Evolutionary conservation across 1,140 invertebrate species (phyloP).

Genomic region (Neodiprion pinetum): DNA sequence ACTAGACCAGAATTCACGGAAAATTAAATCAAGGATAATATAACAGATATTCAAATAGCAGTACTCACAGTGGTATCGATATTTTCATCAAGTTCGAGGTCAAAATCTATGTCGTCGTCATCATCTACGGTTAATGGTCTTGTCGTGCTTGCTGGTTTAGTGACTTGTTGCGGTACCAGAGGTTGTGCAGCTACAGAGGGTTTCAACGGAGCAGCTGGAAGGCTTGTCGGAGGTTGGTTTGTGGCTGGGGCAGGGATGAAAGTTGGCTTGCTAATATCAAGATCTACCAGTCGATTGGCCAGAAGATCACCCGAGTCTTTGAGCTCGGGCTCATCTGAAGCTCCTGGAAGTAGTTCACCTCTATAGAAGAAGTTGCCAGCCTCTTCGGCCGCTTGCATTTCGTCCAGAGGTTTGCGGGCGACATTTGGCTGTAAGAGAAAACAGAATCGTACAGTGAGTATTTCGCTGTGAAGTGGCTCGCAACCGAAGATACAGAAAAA

Average conservation of each 20-base stretch:
- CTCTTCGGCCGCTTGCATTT: constrained; percentile 70
- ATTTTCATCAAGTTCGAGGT: constrained; percentile 71
- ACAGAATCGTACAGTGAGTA: constrained; percentile 25
- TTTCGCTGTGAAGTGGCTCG: not conserved
- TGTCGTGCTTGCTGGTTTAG: constrained; percentile 37
- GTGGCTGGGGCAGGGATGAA: constrained; percentile 22
- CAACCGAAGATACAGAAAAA: not conserved
- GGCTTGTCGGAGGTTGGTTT: constrained; percentile 17
- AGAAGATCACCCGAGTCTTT: constrained; percentile 22
- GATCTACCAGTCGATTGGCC: constrained; percentile 39
- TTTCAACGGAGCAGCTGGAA: constrained; percentile 23
- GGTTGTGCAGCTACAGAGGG: constrained; percentile 25
- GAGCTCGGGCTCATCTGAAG: constrained; percentile 19
- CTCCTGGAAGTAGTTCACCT: constrained; percentile 20
- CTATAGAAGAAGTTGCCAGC: constrained; percentile 58
- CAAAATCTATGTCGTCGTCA: constrained; percentile 68
- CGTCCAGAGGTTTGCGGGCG: constrained; percentile 76
- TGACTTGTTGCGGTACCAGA: constrained; percentile 26
- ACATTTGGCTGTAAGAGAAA: constrained; percentile 67
- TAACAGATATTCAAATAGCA: constrained; percentile 1
- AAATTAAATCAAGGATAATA: not conserved
- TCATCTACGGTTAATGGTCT: constrained; percentile 52
- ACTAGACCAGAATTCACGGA: too few species aligned
- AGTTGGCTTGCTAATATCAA: constrained; percentile 35
- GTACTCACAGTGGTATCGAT: constrained; percentile 69